These are phyloP conservation scores for Muscicapa comitata DNA, from an alignment of 2,797 vertebrate species.

Conservation along the genomic window DNA sequence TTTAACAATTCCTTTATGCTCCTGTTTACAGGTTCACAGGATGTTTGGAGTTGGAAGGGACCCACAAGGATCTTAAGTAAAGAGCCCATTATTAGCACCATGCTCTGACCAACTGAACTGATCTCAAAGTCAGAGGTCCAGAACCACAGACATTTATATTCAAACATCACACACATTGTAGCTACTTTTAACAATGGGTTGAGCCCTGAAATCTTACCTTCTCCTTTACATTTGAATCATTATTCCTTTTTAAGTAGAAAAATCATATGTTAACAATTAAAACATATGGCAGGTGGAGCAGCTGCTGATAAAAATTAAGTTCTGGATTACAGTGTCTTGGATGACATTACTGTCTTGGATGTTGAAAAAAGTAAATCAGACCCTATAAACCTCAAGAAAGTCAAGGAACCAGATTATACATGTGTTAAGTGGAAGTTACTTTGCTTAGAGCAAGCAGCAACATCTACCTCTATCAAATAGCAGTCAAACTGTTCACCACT, in stretches of 20 bases:
- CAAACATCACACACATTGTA: not conserved
- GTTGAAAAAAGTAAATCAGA: not conserved
- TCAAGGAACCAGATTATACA: not conserved
- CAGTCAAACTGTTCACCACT: accelerated
- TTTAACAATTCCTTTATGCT: not conserved
- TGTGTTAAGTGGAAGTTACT: not conserved
- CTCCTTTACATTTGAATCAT: not conserved
- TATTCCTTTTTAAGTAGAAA: not conserved
- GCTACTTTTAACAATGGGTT: not conserved
- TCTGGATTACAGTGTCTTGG: not conserved
- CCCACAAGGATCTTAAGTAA: not conserved
- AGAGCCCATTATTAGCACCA: not conserved
- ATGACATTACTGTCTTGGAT: not conserved
- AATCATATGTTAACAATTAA: accelerated
- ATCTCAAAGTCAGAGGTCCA: not conserved
- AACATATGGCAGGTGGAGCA: not conserved
- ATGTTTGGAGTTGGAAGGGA: not conserved
- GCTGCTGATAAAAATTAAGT: not conserved
- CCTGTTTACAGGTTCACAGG: not conserved
- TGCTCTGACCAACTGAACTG: not conserved
- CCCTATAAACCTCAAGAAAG: not conserved
- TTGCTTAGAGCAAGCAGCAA: not conserved
- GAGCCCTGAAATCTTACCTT: not conserved
- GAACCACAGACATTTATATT: not conserved
- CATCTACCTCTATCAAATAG: not conserved